Evolutionary conservation across 2,797 vertebrate genomes (phyloP).

Genomic region (Lagorchestes hirsutus): DNA sequence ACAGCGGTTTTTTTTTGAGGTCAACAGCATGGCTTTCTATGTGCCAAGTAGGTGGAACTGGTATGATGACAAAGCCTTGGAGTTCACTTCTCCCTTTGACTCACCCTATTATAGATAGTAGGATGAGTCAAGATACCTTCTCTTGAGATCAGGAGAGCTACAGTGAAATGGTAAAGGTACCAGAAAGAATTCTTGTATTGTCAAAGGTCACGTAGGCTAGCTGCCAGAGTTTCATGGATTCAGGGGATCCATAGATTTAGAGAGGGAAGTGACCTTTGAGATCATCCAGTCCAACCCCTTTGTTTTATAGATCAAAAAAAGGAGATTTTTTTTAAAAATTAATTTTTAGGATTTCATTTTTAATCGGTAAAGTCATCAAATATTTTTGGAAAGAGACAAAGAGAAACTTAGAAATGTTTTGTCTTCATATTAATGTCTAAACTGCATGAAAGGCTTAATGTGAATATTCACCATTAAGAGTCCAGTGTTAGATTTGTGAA

Average conservation of each 20-base stretch:
- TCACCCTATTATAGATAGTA: slow-evolving; percentile 23
- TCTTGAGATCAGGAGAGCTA: not conserved
- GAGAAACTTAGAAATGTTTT: slow-evolving; percentile 62
- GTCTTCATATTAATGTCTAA: slow-evolving; percentile 66
- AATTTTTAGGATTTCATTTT: slow-evolving; percentile 75
- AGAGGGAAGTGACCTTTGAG: not conserved
- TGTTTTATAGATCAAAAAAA: not conserved
- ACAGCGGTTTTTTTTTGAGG: not conserved
- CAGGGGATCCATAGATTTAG: not conserved
- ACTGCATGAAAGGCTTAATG: slow-evolving; percentile 78
- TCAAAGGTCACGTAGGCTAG: not conserved
- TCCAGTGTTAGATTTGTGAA: slow-evolving; percentile 73
- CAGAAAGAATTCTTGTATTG: slow-evolving; percentile 1
- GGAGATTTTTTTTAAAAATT: not conserved
- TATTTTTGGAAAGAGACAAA: slow-evolving; percentile 47
- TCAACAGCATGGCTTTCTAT: not conserved
- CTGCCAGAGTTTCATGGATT: not conserved
- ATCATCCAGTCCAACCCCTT: not conserved
- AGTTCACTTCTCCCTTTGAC: slow-evolving; percentile 30
- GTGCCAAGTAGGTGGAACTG: not conserved
- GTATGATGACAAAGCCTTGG: not conserved
- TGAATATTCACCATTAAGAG: slow-evolving; percentile 75
- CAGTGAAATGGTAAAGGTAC: not conserved
- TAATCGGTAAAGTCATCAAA: slow-evolving; percentile 67
- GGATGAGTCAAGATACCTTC: slow-evolving; percentile 8